phyloP scores from a whole-genome alignment of 2,888 invertebrate species.

The Lymantria monacha region DNA sequence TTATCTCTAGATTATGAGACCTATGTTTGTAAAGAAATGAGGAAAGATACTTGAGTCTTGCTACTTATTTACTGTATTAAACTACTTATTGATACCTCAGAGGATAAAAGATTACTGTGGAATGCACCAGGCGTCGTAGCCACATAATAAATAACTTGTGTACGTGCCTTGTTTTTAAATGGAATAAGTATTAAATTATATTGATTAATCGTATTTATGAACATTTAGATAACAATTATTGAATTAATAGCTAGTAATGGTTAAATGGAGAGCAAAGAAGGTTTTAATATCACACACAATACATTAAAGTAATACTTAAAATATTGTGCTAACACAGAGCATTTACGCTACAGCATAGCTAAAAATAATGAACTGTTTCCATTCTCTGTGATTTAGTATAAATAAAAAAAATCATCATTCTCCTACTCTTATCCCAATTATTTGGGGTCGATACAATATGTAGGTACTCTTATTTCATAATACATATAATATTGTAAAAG shows the following conservation, averaged over 20 bases:
- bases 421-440: too few species aligned
- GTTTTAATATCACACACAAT: not conserved
- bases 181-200: slow-evolving; percentile 15
- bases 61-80: not conserved
- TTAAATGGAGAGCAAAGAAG: too few species aligned
- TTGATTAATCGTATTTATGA: not conserved
- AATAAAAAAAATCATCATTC: too few species aligned
- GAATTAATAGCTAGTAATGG: too few species aligned
- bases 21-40: not conserved
- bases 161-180: slow-evolving; percentile 44
- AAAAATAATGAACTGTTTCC: too few species aligned
- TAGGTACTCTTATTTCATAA: too few species aligned
- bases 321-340: too few species aligned
- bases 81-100: slow-evolving; percentile 26
- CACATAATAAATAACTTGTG: slow-evolving; percentile 17
- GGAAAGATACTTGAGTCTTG: not conserved
- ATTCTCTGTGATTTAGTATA: too few species aligned
- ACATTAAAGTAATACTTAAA: not conserved
- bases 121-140: slow-evolving; percentile 28
- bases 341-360: too few species aligned
- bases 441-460: too few species aligned
- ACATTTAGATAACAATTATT: too few species aligned
- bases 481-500: too few species aligned
- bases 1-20: not conserved
- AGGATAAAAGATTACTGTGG: slow-evolving; percentile 35